Evolutionary conservation across 2,797 vertebrate species (phyloP).

Genomic region (Oreochromis mossambicus): DNA sequence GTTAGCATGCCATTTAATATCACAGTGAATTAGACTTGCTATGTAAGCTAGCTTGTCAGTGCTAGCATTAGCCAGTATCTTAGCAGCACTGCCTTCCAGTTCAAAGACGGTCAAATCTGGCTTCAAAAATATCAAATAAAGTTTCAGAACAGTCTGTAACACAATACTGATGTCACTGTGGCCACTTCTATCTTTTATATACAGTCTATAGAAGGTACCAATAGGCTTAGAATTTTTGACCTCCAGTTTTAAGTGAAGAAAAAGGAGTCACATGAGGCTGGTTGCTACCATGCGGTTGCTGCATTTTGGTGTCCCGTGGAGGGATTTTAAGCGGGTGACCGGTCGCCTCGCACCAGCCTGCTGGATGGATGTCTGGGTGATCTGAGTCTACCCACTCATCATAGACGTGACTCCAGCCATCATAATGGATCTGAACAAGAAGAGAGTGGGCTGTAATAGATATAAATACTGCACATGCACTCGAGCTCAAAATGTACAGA

Average conservation of each 20-base stretch:
- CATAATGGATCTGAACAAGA: conserved; percentile 87
- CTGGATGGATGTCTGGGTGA: conserved; percentile 92
- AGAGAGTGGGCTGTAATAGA: neutral
- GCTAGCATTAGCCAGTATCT: neutral
- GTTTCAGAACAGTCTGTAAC: neutral
- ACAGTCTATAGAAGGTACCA: neutral
- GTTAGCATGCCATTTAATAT: neutral
- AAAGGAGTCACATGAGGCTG: neutral
- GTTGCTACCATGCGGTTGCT: conserved; percentile 64
- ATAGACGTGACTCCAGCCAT: conserved; percentile 93
- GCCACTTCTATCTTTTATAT: neutral
- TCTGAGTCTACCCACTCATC: conserved; percentile 97
- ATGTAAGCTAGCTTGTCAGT: neutral
- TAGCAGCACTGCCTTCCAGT: neutral
- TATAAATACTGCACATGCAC: neutral
- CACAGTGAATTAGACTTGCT: neutral
- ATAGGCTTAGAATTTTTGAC: neutral
- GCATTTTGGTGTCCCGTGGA: conserved; percentile 74
- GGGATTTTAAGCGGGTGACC: conserved; percentile 90
- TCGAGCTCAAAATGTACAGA: neutral
- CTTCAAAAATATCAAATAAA: neutral
- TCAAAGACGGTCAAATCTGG: neutral
- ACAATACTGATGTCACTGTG: neutral
- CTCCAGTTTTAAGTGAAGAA: neutral
- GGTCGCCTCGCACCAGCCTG: conserved; percentile 92